Evolutionary conservation across 1,140 invertebrate species (phyloP), one percentile per base, ranked within the genome.

Genomic region (Aporrectodea caliginosa): DNA sequence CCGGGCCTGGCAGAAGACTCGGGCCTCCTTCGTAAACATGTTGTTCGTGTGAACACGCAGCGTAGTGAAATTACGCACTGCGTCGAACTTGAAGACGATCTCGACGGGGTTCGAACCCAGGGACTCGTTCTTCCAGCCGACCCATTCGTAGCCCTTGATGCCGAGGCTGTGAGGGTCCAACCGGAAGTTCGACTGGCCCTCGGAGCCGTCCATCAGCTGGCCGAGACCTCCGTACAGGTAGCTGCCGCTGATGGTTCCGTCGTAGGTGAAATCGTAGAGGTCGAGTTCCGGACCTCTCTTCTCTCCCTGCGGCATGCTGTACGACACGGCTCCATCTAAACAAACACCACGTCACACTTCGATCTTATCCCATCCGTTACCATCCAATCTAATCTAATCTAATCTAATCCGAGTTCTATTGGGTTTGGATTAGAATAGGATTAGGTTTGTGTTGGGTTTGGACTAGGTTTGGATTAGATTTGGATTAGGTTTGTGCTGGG

Each of bases 241-340:
- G 32, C 82, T 77, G 0, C 78, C 78, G 1, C 84, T 73, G 71
- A 83, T 83, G 16, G 81, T 92, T 87, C 83, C 91, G 90, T 30
- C 89, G 35, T 81, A 81, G 2, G 77, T 78, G 2, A 69, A 68
- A 31, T 81, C 80, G 31, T 31, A 32, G 1, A 81, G 58, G 43
- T 68, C 70, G 72, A 94, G 94, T 1, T 81, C 77, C 1, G 71
- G 31, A 12, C 71, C 80, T 30, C 68, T 68, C 91, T 82, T 92
- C 91, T 93, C 92, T 81, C 95, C 95, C 80, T 95, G 92, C 0
- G 94, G 93, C 89, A 95, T 94, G 32, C 92, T 91, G 86, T 97
- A 97, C 14, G 92, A 92, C 0, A 94, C 87, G 16, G 96, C 90
- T 69, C 93, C 93, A 86, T 92, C 94, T 94, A 81, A 1, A 77